These are phyloP conservation scores for Taenioides sp. DNA, from an alignment of 2,797 vertebrate genomes.

Conservation along the genomic window DNA sequence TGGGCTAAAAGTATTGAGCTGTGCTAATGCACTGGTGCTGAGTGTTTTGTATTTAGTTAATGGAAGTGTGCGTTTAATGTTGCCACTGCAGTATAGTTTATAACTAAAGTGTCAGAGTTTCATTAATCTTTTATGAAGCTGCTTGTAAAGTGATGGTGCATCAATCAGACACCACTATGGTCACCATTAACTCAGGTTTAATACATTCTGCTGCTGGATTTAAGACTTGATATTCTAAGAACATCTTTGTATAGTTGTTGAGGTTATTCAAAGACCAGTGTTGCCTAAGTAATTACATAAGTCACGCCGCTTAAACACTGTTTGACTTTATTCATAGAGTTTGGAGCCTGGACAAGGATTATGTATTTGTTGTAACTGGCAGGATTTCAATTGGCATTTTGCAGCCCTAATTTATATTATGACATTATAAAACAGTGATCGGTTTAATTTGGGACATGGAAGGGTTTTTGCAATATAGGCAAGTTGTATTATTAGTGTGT, in stretches of 20 bases:
- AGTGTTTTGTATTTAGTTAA: constrained; percentile 2
- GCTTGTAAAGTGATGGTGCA: neutral
- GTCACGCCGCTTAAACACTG: no score
- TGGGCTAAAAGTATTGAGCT: constrained; percentile 7
- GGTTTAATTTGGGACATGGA: no score
- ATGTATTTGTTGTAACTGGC: no score
- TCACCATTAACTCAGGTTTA: neutral
- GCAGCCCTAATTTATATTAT: no score
- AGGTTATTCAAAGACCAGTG: neutral
- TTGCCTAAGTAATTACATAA: no score
- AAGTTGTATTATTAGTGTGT: no score
- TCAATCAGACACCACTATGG: neutral
- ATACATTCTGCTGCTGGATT: constrained; percentile 2
- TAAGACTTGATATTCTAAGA: neutral
- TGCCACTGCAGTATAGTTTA: constrained; percentile 1
- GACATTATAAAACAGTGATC: no score
- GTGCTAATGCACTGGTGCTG: neutral
- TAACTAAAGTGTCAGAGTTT: constrained; percentile 1
- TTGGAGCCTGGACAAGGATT: no score
- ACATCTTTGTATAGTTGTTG: neutral
- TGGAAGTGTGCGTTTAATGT: constrained; percentile 6
- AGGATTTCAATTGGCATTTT: no score
- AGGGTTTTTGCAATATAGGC: no score
- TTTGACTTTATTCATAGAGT: no score
- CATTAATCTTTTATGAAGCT: constrained; percentile 10